phyloP scores from a whole-genome alignment of 2,888 invertebrate species.

The Dynastes tityus region DNA sequence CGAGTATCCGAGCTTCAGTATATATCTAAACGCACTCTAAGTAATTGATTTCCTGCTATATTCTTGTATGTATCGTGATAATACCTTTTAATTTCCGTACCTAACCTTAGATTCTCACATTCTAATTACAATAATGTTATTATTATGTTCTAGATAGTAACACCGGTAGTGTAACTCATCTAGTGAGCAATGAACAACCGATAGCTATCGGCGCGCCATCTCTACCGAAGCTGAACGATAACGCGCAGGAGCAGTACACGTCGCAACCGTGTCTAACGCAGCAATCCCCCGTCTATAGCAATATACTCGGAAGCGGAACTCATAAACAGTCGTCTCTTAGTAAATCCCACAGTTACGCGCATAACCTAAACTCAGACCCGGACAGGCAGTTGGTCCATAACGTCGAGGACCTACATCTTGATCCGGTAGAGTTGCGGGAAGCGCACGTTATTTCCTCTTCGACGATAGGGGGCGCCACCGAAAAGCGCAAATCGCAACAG shows the following conservation, averaged over 20 bases:
- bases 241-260: constrained; percentile 65
- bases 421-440: constrained; percentile 69
- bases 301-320: constrained; percentile 58
- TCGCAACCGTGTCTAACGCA: constrained; percentile 67
- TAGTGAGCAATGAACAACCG: constrained; percentile 78
- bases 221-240: constrained; percentile 62
- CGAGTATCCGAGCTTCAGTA: too few relatives aligned
- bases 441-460: constrained; percentile 63
- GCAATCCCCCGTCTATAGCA: constrained; percentile 69
- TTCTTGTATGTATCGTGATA: too few relatives aligned
- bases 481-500: constrained; percentile 42
- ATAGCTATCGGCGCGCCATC: constrained; percentile 70
- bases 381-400: constrained; percentile 50
- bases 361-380: constrained; percentile 61
- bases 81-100: too few relatives aligned
- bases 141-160: constrained; percentile 73
- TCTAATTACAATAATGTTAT: neutral
- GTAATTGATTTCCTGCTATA: too few relatives aligned
- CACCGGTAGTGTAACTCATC: constrained; percentile 78
- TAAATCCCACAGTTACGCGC: constrained; percentile 66
- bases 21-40: too few relatives aligned
- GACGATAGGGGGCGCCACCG: constrained; percentile 59
- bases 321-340: constrained; percentile 57
- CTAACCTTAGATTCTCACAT: too few relatives aligned
- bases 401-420: constrained; percentile 74